Conservation (phyloP, 2,113 vertebrate species). For the Passerina amoena region DNA sequence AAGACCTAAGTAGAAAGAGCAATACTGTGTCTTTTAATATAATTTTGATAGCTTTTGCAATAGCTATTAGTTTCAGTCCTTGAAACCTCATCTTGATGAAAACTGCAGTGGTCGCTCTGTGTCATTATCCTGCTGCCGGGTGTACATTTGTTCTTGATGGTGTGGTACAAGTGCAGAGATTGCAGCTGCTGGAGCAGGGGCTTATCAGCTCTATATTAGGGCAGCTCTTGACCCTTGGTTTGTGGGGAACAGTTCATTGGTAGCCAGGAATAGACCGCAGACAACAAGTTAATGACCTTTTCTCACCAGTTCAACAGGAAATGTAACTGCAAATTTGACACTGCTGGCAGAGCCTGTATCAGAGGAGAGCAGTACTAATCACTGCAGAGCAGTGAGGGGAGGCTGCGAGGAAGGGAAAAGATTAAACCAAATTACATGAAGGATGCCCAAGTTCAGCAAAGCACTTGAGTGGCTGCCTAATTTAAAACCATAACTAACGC, state of each 20-base stretch:
- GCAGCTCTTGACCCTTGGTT: conserved; percentile 24
- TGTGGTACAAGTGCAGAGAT: background rate
- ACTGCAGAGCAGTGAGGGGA: background rate
- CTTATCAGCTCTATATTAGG: background rate
- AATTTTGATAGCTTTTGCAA: conserved; percentile 28
- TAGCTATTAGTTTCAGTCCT: conserved; percentile 40
- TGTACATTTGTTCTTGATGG: conserved; percentile 3
- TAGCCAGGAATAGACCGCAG: background rate
- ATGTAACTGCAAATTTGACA: conserved; percentile 14
- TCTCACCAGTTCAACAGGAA: conserved; percentile 8
- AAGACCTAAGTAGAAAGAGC: background rate
- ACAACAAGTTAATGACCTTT: conserved; percentile 53
- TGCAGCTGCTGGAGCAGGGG: background rate
- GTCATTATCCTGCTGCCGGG: background rate
- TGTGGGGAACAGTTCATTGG: background rate
- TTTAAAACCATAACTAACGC: background rate
- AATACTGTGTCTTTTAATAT: conserved; percentile 12
- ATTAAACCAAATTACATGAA: conserved; percentile 18
- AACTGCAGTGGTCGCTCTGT: background rate
- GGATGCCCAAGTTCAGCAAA: conserved; percentile 19
- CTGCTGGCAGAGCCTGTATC: background rate
- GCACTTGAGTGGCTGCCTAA: conserved; percentile 3
- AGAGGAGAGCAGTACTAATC: background rate
- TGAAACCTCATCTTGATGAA: conserved; percentile 30
- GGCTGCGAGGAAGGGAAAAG: background rate